Conservation (phyloP, 2,888 invertebrate genomes). For the Lasius platythorax region DNA sequence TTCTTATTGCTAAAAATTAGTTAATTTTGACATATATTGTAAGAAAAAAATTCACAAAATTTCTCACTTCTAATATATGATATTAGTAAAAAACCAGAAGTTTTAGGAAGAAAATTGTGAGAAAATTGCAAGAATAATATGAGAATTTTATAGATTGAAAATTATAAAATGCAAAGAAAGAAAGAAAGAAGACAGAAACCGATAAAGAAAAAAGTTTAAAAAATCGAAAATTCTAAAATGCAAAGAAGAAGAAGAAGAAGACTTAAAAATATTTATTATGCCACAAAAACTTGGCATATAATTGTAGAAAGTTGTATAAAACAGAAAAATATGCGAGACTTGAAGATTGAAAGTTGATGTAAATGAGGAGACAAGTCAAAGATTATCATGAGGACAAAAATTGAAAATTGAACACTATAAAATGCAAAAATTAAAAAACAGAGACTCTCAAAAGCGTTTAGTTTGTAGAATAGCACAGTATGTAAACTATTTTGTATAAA, state of each 20-base stretch:
- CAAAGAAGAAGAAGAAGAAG: background rate
- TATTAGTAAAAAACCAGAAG: background rate
- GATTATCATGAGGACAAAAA: background rate
- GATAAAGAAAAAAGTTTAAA: constrained; percentile 1
- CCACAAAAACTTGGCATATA: background rate
- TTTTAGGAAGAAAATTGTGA: constrained; percentile 61
- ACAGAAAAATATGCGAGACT: background rate
- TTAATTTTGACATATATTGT: background rate
- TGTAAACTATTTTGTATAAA: constrained; percentile 73
- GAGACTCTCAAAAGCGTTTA: background rate
- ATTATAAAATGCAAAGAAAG: constrained; percentile 1
- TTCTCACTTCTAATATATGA: background rate
- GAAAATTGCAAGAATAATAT: constrained; percentile 20
- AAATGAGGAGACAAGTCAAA: background rate
- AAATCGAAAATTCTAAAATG: background rate
- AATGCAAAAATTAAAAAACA: background rate
- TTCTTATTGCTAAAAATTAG: background rate
- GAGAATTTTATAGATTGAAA: background rate
- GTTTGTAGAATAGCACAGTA: constrained; percentile 34
- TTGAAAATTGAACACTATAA: background rate
- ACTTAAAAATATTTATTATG: constrained; percentile 10
- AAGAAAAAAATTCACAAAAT: background rate
- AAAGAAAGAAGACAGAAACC: background rate
- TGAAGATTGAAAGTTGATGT: background rate
- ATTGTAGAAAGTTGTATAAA: background rate